Evolutionary conservation across 2,797 vertebrate species (phyloP).

Genomic region (Ctenopoma multispine): DNA sequence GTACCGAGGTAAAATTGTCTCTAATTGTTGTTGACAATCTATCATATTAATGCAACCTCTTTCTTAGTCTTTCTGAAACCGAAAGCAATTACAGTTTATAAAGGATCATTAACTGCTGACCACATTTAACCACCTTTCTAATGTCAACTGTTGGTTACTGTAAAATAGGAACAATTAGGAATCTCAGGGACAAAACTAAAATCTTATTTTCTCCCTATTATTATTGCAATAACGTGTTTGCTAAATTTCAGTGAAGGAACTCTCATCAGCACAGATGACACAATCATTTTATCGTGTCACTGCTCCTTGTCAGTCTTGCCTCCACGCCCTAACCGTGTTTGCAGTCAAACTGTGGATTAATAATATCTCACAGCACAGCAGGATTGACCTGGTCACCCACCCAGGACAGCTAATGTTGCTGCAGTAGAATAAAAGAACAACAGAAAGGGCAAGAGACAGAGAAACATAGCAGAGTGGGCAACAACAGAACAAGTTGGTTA

Average conservation of each 20-base stretch:
- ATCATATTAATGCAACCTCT: not conserved
- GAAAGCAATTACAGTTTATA: slow-evolving; percentile 21
- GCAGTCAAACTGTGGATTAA: slow-evolving; percentile 71
- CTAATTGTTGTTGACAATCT: not conserved
- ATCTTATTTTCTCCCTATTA: slow-evolving; percentile 13
- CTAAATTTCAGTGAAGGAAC: slow-evolving; percentile 1
- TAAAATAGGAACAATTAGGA: slow-evolving; percentile 19
- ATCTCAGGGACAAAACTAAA: slow-evolving; percentile 25
- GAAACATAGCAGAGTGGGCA: slow-evolving; percentile 27
- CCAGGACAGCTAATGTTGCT: slow-evolving; percentile 64
- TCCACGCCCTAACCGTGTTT: slow-evolving; percentile 42
- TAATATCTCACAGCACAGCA: slow-evolving; percentile 73
- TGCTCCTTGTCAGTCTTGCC: slow-evolving; percentile 23
- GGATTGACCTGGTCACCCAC: slow-evolving; percentile 67
- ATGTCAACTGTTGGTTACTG: slow-evolving; percentile 11
- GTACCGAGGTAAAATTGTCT: slow-evolving; percentile 88
- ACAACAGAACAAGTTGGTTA: slow-evolving; percentile 43
- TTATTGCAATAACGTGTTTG: not conserved
- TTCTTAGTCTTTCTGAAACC: slow-evolving; percentile 5
- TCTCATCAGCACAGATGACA: slow-evolving; percentile 14
- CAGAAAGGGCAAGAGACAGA: slow-evolving; percentile 15
- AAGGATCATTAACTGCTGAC: not conserved
- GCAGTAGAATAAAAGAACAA: slow-evolving; percentile 54
- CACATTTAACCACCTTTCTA: slow-evolving; percentile 21
- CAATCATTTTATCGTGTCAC: slow-evolving; percentile 40